Conservation (phyloP, 1,140 invertebrate genomes). For the Bombus ignitus region DNA sequence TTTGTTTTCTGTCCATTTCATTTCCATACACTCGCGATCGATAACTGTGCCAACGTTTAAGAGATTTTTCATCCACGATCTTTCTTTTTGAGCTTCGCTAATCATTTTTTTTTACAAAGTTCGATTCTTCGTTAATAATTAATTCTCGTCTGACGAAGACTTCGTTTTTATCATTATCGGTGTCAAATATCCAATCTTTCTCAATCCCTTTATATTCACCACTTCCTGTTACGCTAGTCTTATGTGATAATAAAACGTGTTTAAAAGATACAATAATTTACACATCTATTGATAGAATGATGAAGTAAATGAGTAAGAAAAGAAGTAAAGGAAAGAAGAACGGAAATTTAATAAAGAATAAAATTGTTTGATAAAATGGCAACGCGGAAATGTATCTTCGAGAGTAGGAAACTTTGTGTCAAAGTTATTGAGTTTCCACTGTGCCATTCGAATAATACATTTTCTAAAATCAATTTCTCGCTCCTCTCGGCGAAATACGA, state of each 20-base stretch:
- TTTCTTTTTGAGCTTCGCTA: not conserved
- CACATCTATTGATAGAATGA: too few species aligned
- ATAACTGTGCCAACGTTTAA: not conserved
- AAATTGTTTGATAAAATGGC: too few species aligned
- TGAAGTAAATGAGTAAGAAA: too few species aligned
- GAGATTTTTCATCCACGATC: not conserved
- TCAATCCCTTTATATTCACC: not conserved
- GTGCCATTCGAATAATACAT: not conserved
- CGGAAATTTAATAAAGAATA: too few species aligned
- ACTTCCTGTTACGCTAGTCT: too few species aligned
- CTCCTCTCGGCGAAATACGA: not conserved
- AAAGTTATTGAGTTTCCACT: not conserved
- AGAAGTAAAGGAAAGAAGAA: too few species aligned
- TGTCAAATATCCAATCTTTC: not conserved
- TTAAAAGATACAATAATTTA: too few species aligned
- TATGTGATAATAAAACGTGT: too few species aligned
- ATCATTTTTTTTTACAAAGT: not conserved
- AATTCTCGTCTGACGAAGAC: not conserved
- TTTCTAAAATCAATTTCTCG: not conserved
- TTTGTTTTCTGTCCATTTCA: not conserved
- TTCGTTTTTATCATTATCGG: not conserved
- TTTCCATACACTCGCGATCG: not conserved
- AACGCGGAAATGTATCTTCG: too few species aligned
- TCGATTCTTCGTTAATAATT: not conserved
- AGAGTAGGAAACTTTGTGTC: not conserved